Base-by-base conservation (phyloP, 2,888 invertebrate genomes). In the Lasioglossum figueresi region DNA sequence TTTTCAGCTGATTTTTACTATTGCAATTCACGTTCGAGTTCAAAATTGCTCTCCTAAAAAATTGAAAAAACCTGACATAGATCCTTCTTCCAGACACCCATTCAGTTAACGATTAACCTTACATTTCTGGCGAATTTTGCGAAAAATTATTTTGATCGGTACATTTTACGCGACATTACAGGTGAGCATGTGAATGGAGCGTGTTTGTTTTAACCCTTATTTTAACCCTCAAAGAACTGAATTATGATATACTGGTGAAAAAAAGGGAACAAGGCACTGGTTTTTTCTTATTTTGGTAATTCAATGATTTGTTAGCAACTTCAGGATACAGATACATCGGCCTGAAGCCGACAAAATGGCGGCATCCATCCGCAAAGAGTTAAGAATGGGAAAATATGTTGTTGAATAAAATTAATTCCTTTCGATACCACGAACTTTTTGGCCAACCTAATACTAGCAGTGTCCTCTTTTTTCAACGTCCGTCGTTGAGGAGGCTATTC, bases 401-500 rank as follows among this genome's bases (percentile, higher is more conserved):
- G 3, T n/a, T 12, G 12, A n/a, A n/a, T 56, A 3, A 56, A 56
- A 12, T n/a, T 56, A 12, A 56, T 56, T 56, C n/a, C 1, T 52
- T 52, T n/a, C 3, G n/a, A 52, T 5, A 52, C n/a, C 56, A 56
- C n/a, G 56, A 56, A n/a, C n/a, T 12, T 56, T n/a, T 56, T 56
- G 12, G 4, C 10, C n/a, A n/a, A 56, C 4, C 12, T n/a, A 56
- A 56, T 56, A n/a, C 10, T 10, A n/a, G 19, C 31, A 48, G 76
- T 74, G 6, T n/a, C 45, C 43, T 68, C 76, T 76, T 5, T 63
- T 76, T 63, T 73, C 56, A 27, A 56, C 27, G 16, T 52, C 3
- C 66, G 34, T 34, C 68, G 68, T 68, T 68, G 59, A 19, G 45
- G 68, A 56, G 34, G 34, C 48, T 71, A 4, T 48, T 40, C 52